A percentile compares a stretch with the other conserved stretches of the same genome.
Conservation (phyloP, 2,888 invertebrate species). For the Campoletis raptor region DNA sequence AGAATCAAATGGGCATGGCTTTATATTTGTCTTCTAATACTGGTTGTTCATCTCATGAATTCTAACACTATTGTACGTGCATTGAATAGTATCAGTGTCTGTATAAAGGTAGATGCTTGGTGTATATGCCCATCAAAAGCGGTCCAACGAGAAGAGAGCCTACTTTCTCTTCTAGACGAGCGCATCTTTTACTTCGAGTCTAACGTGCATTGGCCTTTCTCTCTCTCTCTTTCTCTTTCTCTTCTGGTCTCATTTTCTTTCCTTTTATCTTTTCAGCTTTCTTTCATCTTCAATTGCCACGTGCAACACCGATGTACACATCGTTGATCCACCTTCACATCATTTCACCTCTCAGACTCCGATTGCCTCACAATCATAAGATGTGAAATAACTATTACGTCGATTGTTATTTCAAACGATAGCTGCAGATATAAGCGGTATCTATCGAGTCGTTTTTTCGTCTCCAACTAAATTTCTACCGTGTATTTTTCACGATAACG, state of each 20-base stretch:
- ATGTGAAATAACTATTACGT: conserved; percentile 52
- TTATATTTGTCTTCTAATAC: conserved; percentile 16
- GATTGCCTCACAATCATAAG: conserved; percentile 15
- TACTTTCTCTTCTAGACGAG: conserved; percentile 73
- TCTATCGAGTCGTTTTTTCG: not conserved
- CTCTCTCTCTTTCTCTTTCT: conserved; percentile 54
- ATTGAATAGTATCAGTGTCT: conserved; percentile 48
- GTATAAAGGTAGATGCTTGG: conserved; percentile 37
- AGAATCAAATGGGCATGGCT: conserved; percentile 45
- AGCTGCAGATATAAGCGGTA: not conserved
- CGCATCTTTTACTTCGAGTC: conserved; percentile 54
- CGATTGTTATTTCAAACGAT: not conserved
- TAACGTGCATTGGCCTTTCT: conserved; percentile 33
- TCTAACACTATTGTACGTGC: conserved; percentile 24
- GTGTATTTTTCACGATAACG: not conserved
- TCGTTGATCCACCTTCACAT: conserved; percentile 66
- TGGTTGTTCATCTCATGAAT: conserved; percentile 63
- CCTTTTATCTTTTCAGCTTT: conserved; percentile 56
- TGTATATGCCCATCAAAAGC: conserved; percentile 66
- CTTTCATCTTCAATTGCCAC: conserved; percentile 41
- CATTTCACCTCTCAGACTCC: conserved; percentile 70
- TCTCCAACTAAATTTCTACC: not conserved
- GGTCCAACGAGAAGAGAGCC: conserved; percentile 72
- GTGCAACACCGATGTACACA: conserved; percentile 49
- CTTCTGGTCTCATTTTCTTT: conserved; percentile 53